These are phyloP conservation scores for Ctenicera cuprea DNA, from an alignment of 2,888 invertebrate genomes.

Conservation along the genomic window DNA sequence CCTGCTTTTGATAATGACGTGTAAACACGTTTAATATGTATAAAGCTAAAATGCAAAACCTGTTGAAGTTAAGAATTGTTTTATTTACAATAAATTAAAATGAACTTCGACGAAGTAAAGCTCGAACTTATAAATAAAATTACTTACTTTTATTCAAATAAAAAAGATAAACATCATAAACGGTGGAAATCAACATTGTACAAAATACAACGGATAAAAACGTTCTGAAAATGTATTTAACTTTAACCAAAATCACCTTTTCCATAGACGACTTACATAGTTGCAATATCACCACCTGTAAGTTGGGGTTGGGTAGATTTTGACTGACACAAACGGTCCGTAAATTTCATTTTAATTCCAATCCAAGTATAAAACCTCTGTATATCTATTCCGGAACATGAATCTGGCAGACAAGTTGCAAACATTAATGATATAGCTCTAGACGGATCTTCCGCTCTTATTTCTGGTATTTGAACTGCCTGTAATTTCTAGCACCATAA, in stretches of 20 bases:
- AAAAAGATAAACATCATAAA: background rate
- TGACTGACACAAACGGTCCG: background rate
- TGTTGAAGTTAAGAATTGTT: too few species aligned
- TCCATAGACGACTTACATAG: background rate
- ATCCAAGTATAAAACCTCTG: background rate
- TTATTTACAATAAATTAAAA: too few species aligned
- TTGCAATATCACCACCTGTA: background rate
- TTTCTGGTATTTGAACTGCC: background rate
- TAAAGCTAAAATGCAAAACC: too few species aligned
- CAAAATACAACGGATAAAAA: background rate
- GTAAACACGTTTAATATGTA: too few species aligned
- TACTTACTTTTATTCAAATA: background rate
- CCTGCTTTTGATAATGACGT: too few species aligned
- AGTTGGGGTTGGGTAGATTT: background rate
- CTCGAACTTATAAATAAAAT: background rate
- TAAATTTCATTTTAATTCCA: background rate
- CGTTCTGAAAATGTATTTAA: background rate
- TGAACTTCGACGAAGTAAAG: background rate
- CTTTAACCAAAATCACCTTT: background rate
- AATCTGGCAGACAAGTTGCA: background rate
- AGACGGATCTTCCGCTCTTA: background rate
- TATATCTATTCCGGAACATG: background rate
- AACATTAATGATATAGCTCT: background rate
- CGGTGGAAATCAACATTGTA: background rate
- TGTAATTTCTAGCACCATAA: too few species aligned